Evolutionary conservation across 2,888 invertebrate species (phyloP).

Genomic region (Brachynemurus nebulosus): DNA sequence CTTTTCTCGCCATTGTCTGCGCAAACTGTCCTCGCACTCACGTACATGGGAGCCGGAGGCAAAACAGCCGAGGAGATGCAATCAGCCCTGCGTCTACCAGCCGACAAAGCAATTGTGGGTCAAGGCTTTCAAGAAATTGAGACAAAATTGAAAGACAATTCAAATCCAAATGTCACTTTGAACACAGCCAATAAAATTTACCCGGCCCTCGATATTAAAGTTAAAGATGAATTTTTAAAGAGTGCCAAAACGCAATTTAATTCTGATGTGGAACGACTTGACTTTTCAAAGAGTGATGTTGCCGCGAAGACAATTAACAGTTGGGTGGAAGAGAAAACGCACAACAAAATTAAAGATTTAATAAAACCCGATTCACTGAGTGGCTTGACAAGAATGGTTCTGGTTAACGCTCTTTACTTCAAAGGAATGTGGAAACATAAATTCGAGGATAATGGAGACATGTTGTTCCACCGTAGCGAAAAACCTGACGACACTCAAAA

Average conservation of each 20-base stretch:
- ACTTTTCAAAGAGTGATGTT: conserved; percentile 19
- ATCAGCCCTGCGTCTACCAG: conserved; percentile 17
- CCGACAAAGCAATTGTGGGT: conserved; percentile 12
- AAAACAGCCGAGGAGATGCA: conserved; percentile 22
- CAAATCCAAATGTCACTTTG: conserved; percentile 6
- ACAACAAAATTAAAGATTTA: conserved; percentile 25
- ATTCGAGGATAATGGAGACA: background rate
- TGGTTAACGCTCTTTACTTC: conserved; percentile 28
- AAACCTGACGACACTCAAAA: conserved; percentile 18
- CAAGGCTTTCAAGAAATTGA: no score
- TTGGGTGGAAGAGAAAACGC: conserved; percentile 28
- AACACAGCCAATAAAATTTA: conserved; percentile 2
- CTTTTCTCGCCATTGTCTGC: conserved; percentile 27
- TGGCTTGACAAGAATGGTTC: conserved; percentile 21
- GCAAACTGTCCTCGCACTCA: conserved; percentile 25
- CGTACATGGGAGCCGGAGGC: conserved; percentile 24
- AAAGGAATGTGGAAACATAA: conserved; percentile 22
- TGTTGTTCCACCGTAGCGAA: conserved; percentile 19
- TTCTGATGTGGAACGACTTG: conserved; percentile 17
- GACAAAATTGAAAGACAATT: background rate
- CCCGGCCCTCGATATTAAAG: background rate
- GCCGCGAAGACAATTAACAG: conserved; percentile 25
- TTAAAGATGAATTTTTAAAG: background rate
- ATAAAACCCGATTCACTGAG: conserved; percentile 19
- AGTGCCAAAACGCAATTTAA: background rate